Base-by-base conservation (phyloP, 2,888 invertebrate species). In the Callyntrura sp. region DNA sequence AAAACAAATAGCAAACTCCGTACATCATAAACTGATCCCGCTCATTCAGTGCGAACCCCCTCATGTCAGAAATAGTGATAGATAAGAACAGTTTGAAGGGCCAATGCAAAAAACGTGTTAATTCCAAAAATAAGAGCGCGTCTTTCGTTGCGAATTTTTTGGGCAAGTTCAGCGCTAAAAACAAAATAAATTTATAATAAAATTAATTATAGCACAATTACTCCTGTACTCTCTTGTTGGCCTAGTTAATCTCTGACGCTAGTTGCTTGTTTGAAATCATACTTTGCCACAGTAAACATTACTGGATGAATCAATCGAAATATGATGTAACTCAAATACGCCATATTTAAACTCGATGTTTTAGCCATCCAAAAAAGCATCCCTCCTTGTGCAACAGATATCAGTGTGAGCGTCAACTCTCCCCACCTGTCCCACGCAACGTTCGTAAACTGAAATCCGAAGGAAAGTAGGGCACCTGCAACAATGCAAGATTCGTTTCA, bases 51-150 rank as follows among this genome's bases (percentile, higher is more conserved):
- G 94, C 94, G 4, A 95, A 92, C 17, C 94, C 94, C 28, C 94
- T 91, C 43, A 94, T 92, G 90, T 95, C 95, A 0, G 95, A 96
- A 5, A 97, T 96, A 14, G 97, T 94, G 0, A 96, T 93, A 0
- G n/a, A 98, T 98, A 57, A 98, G 94, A 48, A 98, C 94, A 0
- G 97, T 96, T 94, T 98, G 98, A 0, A 98, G 94, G 0, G 96
- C 94, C 5, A 98, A 95, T 1, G 98, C 98, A 0, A 97, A 92
- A 85, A 98, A 96, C 0, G 97, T 98, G 94, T 98, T 98, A 92
- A 98, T 96, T 1, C 98, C 98, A 94, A 98, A 98, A 92, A 98
- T 97, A 5, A 98, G 95, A 0, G 98, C 98, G 94, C 97, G 98
- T 94, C 97, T 97, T 76, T 98, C 97, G 93, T 97, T 97, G 85